Evolutionary conservation across 2,888 invertebrate genomes (phyloP).

Genomic region (Rhamnusium bicolor): DNA sequence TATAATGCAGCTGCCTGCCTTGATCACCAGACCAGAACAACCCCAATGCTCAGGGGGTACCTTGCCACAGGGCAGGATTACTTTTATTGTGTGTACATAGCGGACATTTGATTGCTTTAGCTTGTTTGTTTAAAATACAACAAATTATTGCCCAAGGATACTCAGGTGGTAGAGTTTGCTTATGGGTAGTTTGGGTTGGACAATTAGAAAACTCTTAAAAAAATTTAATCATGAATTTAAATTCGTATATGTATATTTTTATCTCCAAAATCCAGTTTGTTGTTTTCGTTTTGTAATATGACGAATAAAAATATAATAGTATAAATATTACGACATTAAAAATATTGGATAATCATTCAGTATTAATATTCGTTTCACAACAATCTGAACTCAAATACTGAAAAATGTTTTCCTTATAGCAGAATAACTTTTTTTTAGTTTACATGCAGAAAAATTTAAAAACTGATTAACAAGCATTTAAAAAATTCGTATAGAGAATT

Average conservation of each 20-base stretch:
- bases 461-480: too few relatives aligned
- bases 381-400: too few relatives aligned
- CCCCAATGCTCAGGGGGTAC: slow-evolving; percentile 61
- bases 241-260: neutral
- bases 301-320: too few relatives aligned
- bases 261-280: too few relatives aligned
- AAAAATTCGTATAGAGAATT: too few relatives aligned
- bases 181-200: neutral
- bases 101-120: neutral
- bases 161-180: slow-evolving; percentile 40
- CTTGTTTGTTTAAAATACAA: slow-evolving; percentile 15
- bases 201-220: neutral
- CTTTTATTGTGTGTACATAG: slow-evolving; percentile 26
- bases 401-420: too few relatives aligned
- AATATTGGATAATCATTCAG: too few relatives aligned
- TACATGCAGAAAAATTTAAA: too few relatives aligned
- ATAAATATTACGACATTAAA: too few relatives aligned
- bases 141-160: slow-evolving; percentile 33
- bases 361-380: too few relatives aligned
- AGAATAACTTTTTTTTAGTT: too few relatives aligned
- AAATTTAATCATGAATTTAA: neutral
- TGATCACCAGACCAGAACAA: slow-evolving; percentile 71
- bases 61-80: slow-evolving; percentile 56
- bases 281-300: too few relatives aligned
- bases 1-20: slow-evolving; percentile 69